Evolutionary conservation across 2,888 invertebrate genomes (phyloP).

Genomic region (Xestia rhomboidea): DNA sequence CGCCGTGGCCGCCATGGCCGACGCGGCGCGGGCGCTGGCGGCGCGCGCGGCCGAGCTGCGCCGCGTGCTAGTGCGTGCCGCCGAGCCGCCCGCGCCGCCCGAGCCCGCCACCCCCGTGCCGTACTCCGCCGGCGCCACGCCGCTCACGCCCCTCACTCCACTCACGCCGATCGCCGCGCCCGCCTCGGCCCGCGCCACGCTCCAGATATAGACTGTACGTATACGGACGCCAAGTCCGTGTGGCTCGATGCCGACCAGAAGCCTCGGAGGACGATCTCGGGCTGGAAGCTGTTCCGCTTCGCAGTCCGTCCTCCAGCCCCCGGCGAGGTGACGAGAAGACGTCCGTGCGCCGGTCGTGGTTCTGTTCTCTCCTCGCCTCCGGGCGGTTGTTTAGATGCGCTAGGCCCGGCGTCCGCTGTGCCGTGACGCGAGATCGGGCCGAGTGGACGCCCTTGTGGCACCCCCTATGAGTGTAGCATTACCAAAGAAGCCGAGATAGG

Average conservation of each 20-base stretch:
- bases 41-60: slow-evolving; percentile 95
- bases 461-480: slow-evolving; percentile 68
- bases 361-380: slow-evolving; percentile 52
- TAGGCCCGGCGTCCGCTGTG: slow-evolving; percentile 65
- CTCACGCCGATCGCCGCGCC: slow-evolving; percentile 73
- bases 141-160: slow-evolving; percentile 82
- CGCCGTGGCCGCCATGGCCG: slow-evolving; percentile 98
- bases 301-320: slow-evolving; percentile 18
- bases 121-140: slow-evolving; percentile 77
- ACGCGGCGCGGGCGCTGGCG: slow-evolving; percentile 96
- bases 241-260: slow-evolving; percentile 39
- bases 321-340: slow-evolving; percentile 27
- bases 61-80: slow-evolving; percentile 93
- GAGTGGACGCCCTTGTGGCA: slow-evolving; percentile 63
- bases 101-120: slow-evolving; percentile 82
- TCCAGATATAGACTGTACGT: slow-evolving; percentile 79
- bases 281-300: slow-evolving; percentile 21
- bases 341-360: slow-evolving; percentile 29
- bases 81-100: slow-evolving; percentile 84
- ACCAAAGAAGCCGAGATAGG: slow-evolving; percentile 83
- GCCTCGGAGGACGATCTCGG: slow-evolving; percentile 21
- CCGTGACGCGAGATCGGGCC: slow-evolving; percentile 37
- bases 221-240: slow-evolving; percentile 26
- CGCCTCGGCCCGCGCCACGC: slow-evolving; percentile 73
- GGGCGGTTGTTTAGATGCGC: slow-evolving; percentile 71